Evolutionary conservation across 2,797 vertebrate species (phyloP).

Genomic region (Sebastes miniatus): DNA sequence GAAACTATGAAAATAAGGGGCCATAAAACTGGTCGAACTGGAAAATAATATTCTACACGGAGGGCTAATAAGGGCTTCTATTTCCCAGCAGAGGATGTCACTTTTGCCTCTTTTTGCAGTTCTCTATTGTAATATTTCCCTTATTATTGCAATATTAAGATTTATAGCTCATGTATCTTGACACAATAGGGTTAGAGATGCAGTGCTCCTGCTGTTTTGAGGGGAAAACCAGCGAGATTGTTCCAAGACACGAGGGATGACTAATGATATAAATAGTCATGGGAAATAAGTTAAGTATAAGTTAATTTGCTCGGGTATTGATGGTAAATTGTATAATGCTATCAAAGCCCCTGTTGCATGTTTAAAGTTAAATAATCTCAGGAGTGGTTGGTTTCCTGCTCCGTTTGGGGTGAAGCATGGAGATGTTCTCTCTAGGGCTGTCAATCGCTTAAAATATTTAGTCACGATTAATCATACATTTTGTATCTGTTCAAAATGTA

Average conservation of each 20-base stretch:
- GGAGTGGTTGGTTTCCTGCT: not conserved
- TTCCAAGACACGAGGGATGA: slow-evolving; percentile 1
- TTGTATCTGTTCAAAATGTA: too few relatives aligned
- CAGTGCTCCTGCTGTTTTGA: slow-evolving; percentile 26
- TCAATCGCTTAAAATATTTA: too few relatives aligned
- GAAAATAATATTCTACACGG: slow-evolving; percentile 66
- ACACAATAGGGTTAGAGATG: slow-evolving; percentile 51
- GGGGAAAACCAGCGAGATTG: slow-evolving; percentile 13
- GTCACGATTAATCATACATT: too few relatives aligned
- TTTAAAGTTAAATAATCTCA: not conserved
- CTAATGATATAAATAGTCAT: not conserved
- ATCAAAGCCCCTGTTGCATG: not conserved
- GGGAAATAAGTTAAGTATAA: not conserved
- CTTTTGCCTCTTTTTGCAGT: slow-evolving; percentile 42
- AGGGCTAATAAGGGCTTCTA: slow-evolving; percentile 62
- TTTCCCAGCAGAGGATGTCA: slow-evolving; percentile 61
- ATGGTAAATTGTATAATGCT: not conserved
- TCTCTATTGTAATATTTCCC: slow-evolving; percentile 40
- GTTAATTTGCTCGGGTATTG: not conserved
- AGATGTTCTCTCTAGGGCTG: not conserved
- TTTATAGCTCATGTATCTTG: slow-evolving; percentile 55
- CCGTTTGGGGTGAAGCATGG: not conserved
- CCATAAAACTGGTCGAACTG: slow-evolving; percentile 67
- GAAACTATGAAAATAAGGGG: slow-evolving; percentile 55
- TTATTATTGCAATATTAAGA: slow-evolving; percentile 42